Percentiles rank a stretch among this genome's conserved stretches.
phyloP scores from a whole-genome alignment of 23 tunicate genomes.

The Botrylloides violaceus region DNA sequence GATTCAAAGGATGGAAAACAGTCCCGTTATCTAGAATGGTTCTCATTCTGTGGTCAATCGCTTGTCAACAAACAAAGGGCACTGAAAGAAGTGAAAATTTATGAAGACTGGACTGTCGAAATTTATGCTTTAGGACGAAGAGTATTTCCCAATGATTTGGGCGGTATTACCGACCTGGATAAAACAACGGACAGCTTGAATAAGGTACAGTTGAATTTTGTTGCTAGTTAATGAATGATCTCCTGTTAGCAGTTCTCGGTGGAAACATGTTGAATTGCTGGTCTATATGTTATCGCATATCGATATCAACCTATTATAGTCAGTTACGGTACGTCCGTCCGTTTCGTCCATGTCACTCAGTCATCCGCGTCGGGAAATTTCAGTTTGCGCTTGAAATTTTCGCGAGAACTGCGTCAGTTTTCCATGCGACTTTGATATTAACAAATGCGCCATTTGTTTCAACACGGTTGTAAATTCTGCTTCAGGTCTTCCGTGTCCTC shows the following conservation, averaged over 20 bases:
- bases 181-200: slow-evolving; percentile 35
- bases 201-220: slow-evolving; percentile 27
- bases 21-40: slow-evolving; percentile 44
- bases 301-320: no score
- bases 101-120: slow-evolving; percentile 63
- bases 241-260: no score
- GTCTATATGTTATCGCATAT: neutral
- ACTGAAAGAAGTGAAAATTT: slow-evolving; percentile 54
- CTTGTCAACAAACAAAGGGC: slow-evolving; percentile 64
- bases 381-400: no score
- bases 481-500: slow-evolving; percentile 52
- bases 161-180: slow-evolving; percentile 50
- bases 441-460: no score
- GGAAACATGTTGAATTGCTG: neutral
- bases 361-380: no score
- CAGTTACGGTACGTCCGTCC: no score
- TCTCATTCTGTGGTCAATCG: slow-evolving; percentile 53
- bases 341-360: no score
- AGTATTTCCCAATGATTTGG: slow-evolving; percentile 53
- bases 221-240: no score
- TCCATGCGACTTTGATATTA: no score
- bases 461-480: no score
- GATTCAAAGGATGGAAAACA: neutral
- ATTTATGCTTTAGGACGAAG: slow-evolving; percentile 65
- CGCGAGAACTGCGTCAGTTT: no score